Conservation (phyloP, 1,140 invertebrate genomes). For the Drosophila teissieri region DNA sequence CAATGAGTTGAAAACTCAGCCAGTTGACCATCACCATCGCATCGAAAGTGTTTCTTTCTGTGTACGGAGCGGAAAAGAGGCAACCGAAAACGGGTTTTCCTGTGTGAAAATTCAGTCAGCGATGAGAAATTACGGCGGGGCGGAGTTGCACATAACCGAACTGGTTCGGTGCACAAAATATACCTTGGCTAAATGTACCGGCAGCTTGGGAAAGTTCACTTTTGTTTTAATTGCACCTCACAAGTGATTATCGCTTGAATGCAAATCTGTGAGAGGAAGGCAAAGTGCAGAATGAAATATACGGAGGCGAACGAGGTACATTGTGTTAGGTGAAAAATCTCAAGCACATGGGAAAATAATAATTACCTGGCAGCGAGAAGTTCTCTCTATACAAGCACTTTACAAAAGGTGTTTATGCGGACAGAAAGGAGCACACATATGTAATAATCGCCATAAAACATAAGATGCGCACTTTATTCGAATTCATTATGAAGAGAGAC, state of each 20-base stretch:
- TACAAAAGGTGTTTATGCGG: too few species aligned
- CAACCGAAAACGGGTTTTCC: constrained; percentile 31
- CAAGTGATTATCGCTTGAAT: constrained; percentile 46
- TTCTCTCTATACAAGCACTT: too few species aligned
- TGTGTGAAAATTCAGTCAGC: constrained; percentile 27
- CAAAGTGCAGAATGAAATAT: neutral
- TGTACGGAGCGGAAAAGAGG: neutral
- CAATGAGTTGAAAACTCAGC: neutral
- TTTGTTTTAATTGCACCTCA: constrained; percentile 46
- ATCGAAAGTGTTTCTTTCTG: neutral
- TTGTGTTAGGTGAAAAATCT: neutral
- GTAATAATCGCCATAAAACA: too few species aligned
- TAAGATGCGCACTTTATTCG: too few species aligned
- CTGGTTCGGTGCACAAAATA: constrained; percentile 18
- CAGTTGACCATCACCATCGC: neutral
- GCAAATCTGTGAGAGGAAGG: constrained; percentile 27
- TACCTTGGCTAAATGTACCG: constrained; percentile 29
- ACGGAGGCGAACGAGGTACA: neutral
- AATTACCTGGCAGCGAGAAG: constrained; percentile 1
- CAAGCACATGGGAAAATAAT: constrained; percentile 2
- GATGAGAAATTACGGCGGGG: constrained; percentile 22
- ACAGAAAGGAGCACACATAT: too few species aligned
- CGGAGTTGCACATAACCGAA: neutral
- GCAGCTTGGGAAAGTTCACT: constrained; percentile 44
- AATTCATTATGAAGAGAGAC: constrained; percentile 36